Evolutionary conservation across 2,888 invertebrate species (phyloP), one percentile per base, ranked within the genome.

Genomic region (Microctonus hyperodae): DNA sequence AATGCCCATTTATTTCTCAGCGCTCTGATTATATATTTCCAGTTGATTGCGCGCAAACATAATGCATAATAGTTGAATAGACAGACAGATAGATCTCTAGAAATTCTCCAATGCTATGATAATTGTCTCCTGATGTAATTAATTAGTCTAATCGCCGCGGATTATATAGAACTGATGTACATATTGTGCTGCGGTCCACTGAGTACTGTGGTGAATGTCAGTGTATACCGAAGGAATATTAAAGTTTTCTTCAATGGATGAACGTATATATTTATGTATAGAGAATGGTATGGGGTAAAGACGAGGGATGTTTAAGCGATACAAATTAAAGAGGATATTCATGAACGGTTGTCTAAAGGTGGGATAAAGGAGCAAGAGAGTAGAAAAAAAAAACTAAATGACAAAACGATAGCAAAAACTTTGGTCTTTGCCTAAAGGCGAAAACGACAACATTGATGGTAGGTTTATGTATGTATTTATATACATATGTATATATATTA

Each of bases 391-490:
- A 51, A 57, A 35, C 57, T 37, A 65, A 55, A 65, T 63, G 50
- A 50, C 44, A 33, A 62, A 64, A 48, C 61, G 59, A 64, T 59
- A 62, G 66, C 28, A 40, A 61, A 57, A 70, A 66, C 62, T 69
- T 70, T 59, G 62, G 70, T 64, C 60, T 68, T 64, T 64, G 64
- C 50, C 65, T 51, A 58, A n/a, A 44, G 50, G 59, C 37, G 64
- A 67, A 66, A 69, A 66, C 57, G 65, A 61, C 66, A 68, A 65
- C 67, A 64, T n/a, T n/a, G n/a, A n/a, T n/a, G n/a, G n/a, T n/a
- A n/a, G n/a, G n/a, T n/a, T n/a, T 53, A 51, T 58, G 60, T 25
- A 13, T 62, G 35, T 53, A 28, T n/a, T n/a, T n/a, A n/a, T 65
- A 56, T 56, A 61, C 64, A 57, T 28, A 23, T 6, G 28, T 56